Base-by-base conservation (phyloP, 2,797 vertebrate genomes). In the Ctenochaetus hawaiiensis region DNA sequence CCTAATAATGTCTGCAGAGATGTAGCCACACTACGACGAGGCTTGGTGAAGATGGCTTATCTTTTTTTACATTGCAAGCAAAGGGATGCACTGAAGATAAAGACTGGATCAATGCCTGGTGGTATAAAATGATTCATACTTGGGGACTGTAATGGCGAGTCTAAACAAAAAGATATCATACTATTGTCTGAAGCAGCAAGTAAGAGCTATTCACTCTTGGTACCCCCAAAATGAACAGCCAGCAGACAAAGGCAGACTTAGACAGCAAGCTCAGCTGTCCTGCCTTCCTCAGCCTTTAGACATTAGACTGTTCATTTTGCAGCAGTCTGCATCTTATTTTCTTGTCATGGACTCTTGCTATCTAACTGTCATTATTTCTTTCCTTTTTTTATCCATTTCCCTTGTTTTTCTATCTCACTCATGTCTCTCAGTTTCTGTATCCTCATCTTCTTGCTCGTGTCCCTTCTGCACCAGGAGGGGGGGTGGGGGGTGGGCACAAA, bases 261-360 rank as follows among this genome's bases (percentile, higher is more conserved):
- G 86, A 83, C 60, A 72, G 80, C 77, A 81, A 82, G 63, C 78
- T 89, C 79, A 82, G 79, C 87, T 81, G 77, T 87, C 78, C 85
- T 22, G 48, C 49, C 26, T 69, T 69, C 23, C 54, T 73, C 47
- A 2, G 81, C 74, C 72, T 58, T 51, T 58, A 80, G 81, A 83
- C 61, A 84, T 78, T 65, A 59, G 58, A 59, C 53, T 59, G 63
- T 73, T 83, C 43, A 44, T 81, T 82, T 81, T 52, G 64, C 57
- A 78, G 80, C 73, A 75, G 18, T 83, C 54, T 45, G 53, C 61
- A 2, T 76, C 11, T 6, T 57, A n/a, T 83, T 81, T 72, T 61
- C 13, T 52, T 53, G 69, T 70, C 39, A n/a, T 58, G 39, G 17
- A 72, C 56, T 52, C 53, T 72, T 3, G 3, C 57, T 67, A 17